Conservation (phyloP, 37 sponge, comb jelly and placozoan species). For the Halisarca cf. caerulea region DNA sequence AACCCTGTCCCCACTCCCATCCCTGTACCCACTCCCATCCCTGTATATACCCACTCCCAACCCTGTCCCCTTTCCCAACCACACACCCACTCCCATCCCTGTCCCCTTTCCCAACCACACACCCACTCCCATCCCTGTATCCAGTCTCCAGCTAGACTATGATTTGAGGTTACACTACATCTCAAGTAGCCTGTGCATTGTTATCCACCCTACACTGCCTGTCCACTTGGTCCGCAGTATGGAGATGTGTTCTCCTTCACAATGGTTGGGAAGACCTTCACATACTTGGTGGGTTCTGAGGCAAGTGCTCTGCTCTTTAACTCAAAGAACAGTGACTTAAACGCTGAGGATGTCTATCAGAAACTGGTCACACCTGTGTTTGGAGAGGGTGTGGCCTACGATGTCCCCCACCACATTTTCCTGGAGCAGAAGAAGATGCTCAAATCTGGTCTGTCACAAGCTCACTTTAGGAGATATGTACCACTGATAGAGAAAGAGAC, state of each 20-base stretch:
- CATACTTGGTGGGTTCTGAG: conserved; percentile 83
- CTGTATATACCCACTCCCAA: no score
- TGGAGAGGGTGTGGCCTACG: conserved; percentile 89
- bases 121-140: no score
- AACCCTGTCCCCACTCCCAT: no score
- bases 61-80: no score
- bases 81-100: no score
- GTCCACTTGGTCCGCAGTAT: conserved; percentile 42
- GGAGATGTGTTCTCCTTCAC: conserved; percentile 84
- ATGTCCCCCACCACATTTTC: conserved; percentile 84
- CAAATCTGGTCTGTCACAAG: conserved; percentile 75
- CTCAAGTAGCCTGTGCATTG: no score
- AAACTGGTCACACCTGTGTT: conserved; percentile 85
- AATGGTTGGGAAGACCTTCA: conserved; percentile 87
- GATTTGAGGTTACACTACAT: no score
- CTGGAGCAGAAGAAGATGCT: conserved; percentile 92
- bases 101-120: no score
- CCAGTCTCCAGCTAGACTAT: no score
- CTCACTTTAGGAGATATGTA: conserved; percentile 71
- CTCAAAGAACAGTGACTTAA: conserved; percentile 79
- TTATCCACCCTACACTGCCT: not conserved
- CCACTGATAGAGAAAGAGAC: conserved; percentile 80
- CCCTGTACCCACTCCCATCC: no score
- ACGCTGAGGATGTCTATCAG: conserved; percentile 87
- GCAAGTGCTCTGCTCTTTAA: conserved; percentile 73